Evolutionary conservation across 2,888 invertebrate species (phyloP), one percentile per base, ranked within the genome.

Genomic region (Boloria selene): DNA sequence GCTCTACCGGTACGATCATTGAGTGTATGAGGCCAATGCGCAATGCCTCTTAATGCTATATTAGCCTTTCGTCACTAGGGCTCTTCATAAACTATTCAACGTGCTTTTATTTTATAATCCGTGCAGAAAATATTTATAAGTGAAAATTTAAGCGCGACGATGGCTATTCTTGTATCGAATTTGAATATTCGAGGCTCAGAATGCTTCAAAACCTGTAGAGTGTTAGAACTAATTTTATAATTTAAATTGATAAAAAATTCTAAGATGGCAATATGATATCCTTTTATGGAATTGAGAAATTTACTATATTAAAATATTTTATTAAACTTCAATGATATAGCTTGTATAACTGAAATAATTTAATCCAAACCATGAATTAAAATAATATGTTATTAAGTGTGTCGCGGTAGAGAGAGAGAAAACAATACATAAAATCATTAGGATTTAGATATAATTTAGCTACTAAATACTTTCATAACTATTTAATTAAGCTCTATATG

Each of bases 1-100:
- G 65, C 70, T 63, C 61, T 53, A 52, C 31, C 69, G 70, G 63
- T 68, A 69, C 65, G 67, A 72, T 70, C 69, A 71, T 73, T 69
- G 72, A 73, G 73, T 69, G 73, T 71, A 72, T 72, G 73, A 67
- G 69, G 71, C 73, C 69, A 71, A 71, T 73, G 73, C 72, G 72
- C 72, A 69, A 69, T 71, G 69, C 68, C 74, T 67, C 73, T 73
- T 69, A 62, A 70, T 65, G 64, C 65, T 69, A 71, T 72, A 71
- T 72, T 72, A 72, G 72, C 72, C 72, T 71, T 72, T 72, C 69
- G 69, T 68, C 53, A 65, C 66, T 68, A 69, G 72, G 55, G 65
- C 72, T 63, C 71, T 71, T 68, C 63, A 71, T 65, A 65, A 64
- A 64, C 61, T 63, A 63, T 71, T 69, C 68, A 71, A 60, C 65